Percentiles rank a stretch among this genome's conserved stretches.
These are phyloP conservation scores for Saccopteryx bilineata DNA, from an alignment of 2,113 vertebrate species.

Conservation along the genomic window DNA sequence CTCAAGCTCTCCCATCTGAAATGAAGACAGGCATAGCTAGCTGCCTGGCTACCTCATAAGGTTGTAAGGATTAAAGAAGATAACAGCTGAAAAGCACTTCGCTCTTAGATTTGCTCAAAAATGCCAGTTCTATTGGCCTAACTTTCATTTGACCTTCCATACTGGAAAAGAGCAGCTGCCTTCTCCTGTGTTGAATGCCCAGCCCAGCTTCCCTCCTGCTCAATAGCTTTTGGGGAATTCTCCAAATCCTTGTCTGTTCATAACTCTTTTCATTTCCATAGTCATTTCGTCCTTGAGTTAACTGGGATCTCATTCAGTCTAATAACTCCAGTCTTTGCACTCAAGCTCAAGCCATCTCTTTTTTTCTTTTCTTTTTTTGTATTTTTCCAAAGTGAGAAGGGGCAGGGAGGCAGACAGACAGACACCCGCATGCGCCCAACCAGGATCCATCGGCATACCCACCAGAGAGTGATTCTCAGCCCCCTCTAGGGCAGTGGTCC, in stretches of 20 bases:
- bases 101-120: conserved; percentile 52
- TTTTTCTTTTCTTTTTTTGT: too few species aligned
- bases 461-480: too few species aligned
- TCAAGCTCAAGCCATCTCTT: not conserved
- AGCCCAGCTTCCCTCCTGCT: not conserved
- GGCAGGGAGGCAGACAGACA: too few species aligned
- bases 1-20: conserved; percentile 51
- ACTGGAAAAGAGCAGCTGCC: not conserved
- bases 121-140: not conserved
- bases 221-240: not conserved
- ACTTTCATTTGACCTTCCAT: not conserved
- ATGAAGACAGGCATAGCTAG: conserved; percentile 20
- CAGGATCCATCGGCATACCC: too few species aligned
- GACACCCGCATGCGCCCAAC: too few species aligned
- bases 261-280: not conserved
- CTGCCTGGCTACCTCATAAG: not conserved
- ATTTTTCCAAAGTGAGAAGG: too few species aligned
- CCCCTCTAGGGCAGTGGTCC: too few species aligned
- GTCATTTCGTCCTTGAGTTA: conserved; percentile 4
- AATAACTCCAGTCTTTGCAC: conserved; percentile 25
- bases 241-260: not conserved
- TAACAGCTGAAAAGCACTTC: conserved; percentile 27
- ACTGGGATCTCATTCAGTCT: not conserved
- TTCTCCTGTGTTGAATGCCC: not conserved
- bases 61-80: conserved; percentile 34